Percentiles rank a stretch among this genome's conserved stretches.
Evolutionary conservation across 2,113 vertebrate species (phyloP).

Genomic region (Cairina moschata): DNA sequence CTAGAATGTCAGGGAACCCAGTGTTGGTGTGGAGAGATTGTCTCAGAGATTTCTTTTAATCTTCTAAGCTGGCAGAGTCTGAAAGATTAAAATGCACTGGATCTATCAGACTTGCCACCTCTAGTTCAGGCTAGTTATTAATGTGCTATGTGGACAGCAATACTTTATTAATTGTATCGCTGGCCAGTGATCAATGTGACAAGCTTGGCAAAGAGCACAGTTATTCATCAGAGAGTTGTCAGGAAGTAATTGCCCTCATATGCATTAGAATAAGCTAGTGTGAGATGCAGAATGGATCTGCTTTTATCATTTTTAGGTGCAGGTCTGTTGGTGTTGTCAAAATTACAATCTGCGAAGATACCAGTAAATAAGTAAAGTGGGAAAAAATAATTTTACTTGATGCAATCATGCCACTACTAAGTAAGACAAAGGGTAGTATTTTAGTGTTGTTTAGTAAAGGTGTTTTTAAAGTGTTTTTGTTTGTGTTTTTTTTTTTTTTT

Average conservation of each 20-base stretch:
- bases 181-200: constrained; percentile 68
- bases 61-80: not conserved
- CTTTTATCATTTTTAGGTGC: not conserved
- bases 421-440: not conserved
- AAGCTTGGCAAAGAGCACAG: constrained; percentile 69
- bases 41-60: constrained; percentile 2
- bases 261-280: constrained; percentile 45
- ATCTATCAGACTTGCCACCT: constrained; percentile 35
- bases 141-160: constrained; percentile 46
- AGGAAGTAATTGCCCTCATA: constrained; percentile 67
- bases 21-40: not conserved
- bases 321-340: not conserved
- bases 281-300: constrained; percentile 12
- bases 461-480: not conserved
- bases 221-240: constrained; percentile 71
- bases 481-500: not conserved
- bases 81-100: constrained; percentile 54
- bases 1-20: not conserved
- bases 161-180: constrained; percentile 70
- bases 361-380: not conserved
- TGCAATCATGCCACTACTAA: not conserved
- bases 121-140: constrained; percentile 55
- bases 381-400: not conserved
- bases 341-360: not conserved
- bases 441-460: too few species aligned